These are phyloP conservation scores for Byasa hedistus DNA, from an alignment of 2,888 invertebrate genomes.

Conservation along the genomic window DNA sequence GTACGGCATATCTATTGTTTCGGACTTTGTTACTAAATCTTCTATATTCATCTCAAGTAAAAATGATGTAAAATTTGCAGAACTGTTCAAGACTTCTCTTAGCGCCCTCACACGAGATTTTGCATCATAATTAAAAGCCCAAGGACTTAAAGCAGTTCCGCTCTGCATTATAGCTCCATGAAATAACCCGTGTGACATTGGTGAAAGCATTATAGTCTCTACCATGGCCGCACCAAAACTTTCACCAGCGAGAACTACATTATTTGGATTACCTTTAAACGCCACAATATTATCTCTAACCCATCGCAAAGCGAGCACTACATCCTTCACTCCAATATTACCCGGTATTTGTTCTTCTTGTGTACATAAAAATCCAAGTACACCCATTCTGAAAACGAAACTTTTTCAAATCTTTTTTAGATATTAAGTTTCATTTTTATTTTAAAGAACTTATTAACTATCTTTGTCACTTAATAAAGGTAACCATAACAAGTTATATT, in stretches of 20 bases:
- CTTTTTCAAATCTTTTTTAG: neutral
- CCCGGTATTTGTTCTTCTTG: conserved; percentile 60
- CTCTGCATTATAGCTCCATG: conserved; percentile 69
- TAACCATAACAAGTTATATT: neutral
- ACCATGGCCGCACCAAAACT: conserved; percentile 67
- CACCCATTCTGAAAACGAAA: conserved; percentile 50
- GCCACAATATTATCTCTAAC: conserved; percentile 68
- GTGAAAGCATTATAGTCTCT: conserved; percentile 55
- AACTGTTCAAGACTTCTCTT: conserved; percentile 37
- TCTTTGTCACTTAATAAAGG: neutral
- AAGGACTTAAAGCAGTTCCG: conserved; percentile 63
- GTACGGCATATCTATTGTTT: conserved; percentile 53
- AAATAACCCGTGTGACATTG: conserved; percentile 53
- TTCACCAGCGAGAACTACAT: conserved; percentile 62
- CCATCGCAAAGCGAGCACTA: conserved; percentile 64
- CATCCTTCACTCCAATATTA: conserved; percentile 66
- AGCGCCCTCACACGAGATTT: conserved; percentile 49
- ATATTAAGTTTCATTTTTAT: too few species aligned
- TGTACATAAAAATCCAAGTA: conserved; percentile 62
- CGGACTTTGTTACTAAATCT: conserved; percentile 47
- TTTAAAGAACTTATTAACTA: too few species aligned
- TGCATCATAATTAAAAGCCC: conserved; percentile 67
- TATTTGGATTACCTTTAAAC: conserved; percentile 64
- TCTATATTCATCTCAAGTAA: conserved; percentile 43
- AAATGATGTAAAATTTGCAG: conserved; percentile 35